Base-by-base conservation (phyloP, 1,140 invertebrate genomes). In the Bombus pascuorum region DNA sequence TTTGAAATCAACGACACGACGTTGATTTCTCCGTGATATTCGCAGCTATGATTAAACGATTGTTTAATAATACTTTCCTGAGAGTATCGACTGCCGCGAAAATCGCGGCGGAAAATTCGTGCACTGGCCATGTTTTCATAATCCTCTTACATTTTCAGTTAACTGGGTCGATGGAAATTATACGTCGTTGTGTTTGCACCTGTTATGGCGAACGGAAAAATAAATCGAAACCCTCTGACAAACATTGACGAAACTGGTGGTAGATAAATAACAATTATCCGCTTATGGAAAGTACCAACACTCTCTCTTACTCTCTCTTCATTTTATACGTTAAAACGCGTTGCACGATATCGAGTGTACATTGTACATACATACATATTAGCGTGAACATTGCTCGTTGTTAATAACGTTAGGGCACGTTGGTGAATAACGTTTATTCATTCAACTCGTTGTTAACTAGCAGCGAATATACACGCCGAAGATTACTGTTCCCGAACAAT, bases 131-230 rank as follows among this genome's bases (percentile, higher is more conserved):
- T 70, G 71, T 83, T 89, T 86, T 89, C 88, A 89, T 89, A 89
- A 89, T 89, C 88, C 88, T 89, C 88, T 89, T 89, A 89, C 87
- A 89, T 89, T 89, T 89, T 86, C 88, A 81, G 80, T 86, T 70
- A 89, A 89, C 88, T 86, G 80, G 84, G 84, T 89, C 84, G 84
- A n/a, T 53, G 59, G 71, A 89, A 89, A 89, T 89, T 89, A 89
- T 89, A 89, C 72, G 57, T 86, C 82, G 84, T 86, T 83, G 85
- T 44, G 59, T 80, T 86, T 59, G 6, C 71, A 34, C 59, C 53
- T 25, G 72, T 81, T 39, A 68, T 34, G 71, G 34, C 18, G 47
- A 12, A 28, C 22, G 22, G 22, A 72, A 80, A 72, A 70, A 72
- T 80, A 80, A 71, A 85, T 81, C 74, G 68, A 32, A 37, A n/a